Base-by-base conservation (phyloP, 2,888 invertebrate species). In the Hydropsyche betteni region DNA sequence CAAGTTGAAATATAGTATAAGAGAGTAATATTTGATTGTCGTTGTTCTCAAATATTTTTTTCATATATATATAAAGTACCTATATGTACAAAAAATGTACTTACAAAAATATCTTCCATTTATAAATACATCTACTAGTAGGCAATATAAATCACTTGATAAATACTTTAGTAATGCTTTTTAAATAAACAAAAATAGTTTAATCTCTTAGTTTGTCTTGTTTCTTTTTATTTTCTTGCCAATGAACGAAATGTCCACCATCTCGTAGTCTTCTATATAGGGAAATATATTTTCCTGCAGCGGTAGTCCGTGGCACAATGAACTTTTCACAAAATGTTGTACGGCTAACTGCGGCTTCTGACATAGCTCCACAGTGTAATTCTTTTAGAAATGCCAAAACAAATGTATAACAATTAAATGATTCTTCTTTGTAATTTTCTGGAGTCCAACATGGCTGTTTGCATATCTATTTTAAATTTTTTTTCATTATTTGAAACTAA, bases 331-430 rank as follows among this genome's bases (percentile, higher is more conserved):
- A 96, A 85, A 96, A 93, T 36, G 87, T 85, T 76, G 92, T 93
- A 80, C 92, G 87, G 75, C 87, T 91, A 8, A 86, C 85, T 16
- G 93, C 92, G 69, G 91, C 91, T 80, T 90, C 89, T 73, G 92
- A 92, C 55, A 94, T 86, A 80, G 89, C 90, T 6, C 91, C 91
- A 81, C 93, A 92, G 80, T 91, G 90, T 14, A 96, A 87, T 55
- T 90, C 89, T 81, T 91, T 89, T 74, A 96, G 84, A 84, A 96
- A 96, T 51, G 92, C 90, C 77, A 96, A 86, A 8, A 96, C 94
- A 85, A 96, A 96, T 64, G 92, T 92, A 82, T 95, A 96, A 83
- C 96, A 96, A 84, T 96, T 96, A 85, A 93, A 91, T 64, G 88
- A 87, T 79, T 90, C 90, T 85, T 94, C 93, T 82, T 93, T 87